Base-by-base conservation (phyloP, 1,140 invertebrate genomes). In the Hetaerina americana region DNA sequence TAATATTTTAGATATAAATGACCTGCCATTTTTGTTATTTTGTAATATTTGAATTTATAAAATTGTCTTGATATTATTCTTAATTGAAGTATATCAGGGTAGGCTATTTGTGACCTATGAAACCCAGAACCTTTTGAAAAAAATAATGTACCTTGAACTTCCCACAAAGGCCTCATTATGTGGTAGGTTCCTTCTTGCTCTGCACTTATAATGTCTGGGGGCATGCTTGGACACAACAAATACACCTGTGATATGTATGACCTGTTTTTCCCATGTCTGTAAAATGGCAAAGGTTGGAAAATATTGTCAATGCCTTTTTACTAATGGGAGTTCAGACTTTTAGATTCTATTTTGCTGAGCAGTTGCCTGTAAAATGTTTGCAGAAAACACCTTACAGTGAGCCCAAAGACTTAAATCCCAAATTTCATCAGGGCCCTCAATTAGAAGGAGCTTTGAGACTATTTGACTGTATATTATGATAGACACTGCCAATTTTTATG, bases 1-100 rank as follows among this genome's bases (percentile, higher is more conserved):
- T 57, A 57, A 57, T 57, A 57, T 57, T 57, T 57, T 57, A 57
- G 40, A n/a, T 57, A 57, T 57, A 57, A 57, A 57, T 57, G 40
- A 18, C 40, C 40, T 57, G 40, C 40, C 40, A 57, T 57, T 57
- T 57, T 57, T 57, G 40, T 57, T 57, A 57, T 57, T 57, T 57
- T 57, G 22, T 57, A 57, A 12, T 5, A 40, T 40, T 40, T 40
- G 31, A 40, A 5, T 57, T 57, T 57, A 57, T 57, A n/a, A 57
- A 57, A 57, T 18, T 57, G 40, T 57, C 40, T 5, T 10, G 40
- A 57, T 57, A 57, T 57, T 57, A 57, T 57, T 57, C 40, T 18
- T 57, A 57, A 57, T 57, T 57, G 22, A 2, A 57, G 40, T 57
- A n/a, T 57, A 57, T 57, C 40, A 57, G 40, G 40, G 40, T 57